Conservation (phyloP, 2,888 invertebrate genomes). For the Ormyrus nitidulus region DNA sequence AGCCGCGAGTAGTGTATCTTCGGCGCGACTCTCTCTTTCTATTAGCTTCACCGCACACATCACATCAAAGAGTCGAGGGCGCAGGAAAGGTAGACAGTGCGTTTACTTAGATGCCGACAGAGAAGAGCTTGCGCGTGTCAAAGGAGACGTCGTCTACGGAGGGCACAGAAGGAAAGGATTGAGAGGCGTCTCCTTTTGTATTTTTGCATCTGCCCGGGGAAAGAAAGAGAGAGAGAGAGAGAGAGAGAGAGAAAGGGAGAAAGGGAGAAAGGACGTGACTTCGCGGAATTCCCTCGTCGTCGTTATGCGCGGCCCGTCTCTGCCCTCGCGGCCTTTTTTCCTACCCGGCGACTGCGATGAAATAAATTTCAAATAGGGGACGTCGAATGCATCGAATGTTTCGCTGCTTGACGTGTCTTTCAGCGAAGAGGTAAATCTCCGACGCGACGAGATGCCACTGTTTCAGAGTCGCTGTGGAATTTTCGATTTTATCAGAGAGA, state of each 20-base stretch:
- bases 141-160: constrained; percentile 16
- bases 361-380: constrained; percentile 48
- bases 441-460: not conserved
- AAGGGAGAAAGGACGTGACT: constrained; percentile 19
- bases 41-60: not conserved
- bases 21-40: too few relatives aligned
- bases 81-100: not conserved
- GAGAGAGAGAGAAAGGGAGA: not conserved
- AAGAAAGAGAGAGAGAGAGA: not conserved
- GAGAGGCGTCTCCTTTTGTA: not conserved
- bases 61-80: constrained; percentile 13
- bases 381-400: constrained; percentile 36
- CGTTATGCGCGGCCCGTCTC: constrained; percentile 12
- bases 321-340: not conserved
- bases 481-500: constrained; percentile 21
- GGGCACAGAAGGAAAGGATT: constrained; percentile 9
- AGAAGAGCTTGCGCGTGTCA: constrained; percentile 29
- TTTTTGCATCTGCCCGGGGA: not conserved
- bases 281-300: constrained; percentile 25
- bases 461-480: not conserved
- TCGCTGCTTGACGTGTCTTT: constrained; percentile 30
- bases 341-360: constrained; percentile 21
- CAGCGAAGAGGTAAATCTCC: constrained; percentile 10
- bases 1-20: too few relatives aligned
- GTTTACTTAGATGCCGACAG: constrained; percentile 23